These are phyloP conservation scores for Micromys minutus DNA, from an alignment of 2,113 vertebrate species.

Conservation along the genomic window DNA sequence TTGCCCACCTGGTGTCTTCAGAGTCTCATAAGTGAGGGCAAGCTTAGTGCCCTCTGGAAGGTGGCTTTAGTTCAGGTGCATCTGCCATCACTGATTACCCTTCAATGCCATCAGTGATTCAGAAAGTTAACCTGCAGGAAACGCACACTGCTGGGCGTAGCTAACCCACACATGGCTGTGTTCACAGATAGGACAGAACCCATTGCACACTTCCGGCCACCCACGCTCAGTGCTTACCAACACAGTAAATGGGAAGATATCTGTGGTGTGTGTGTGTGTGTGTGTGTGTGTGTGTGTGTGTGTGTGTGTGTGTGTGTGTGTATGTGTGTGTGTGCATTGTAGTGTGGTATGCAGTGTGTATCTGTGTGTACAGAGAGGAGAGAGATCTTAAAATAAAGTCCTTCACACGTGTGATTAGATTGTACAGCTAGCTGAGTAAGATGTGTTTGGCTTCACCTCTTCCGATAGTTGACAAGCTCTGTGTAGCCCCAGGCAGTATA, in stretches of 20 bases:
- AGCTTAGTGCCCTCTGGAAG: not conserved
- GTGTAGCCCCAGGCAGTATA: fast-evolving
- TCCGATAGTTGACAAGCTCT: not conserved
- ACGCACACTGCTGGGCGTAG: not conserved
- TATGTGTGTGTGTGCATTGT: not conserved
- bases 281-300: not conserved
- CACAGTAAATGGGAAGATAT: not conserved
- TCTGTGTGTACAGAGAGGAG: not conserved
- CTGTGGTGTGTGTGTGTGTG: not conserved
- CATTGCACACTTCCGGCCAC: not conserved
- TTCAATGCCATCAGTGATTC: not conserved
- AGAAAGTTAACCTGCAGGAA: not conserved
- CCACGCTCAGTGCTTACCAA: not conserved
- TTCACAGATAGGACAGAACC: not conserved
- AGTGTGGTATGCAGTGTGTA: not conserved
- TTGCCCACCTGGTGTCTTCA: not conserved
- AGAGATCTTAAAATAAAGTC: not conserved
- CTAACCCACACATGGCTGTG: not conserved
- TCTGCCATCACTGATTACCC: not conserved
- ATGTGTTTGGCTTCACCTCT: not conserved
- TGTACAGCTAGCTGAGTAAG: not conserved
- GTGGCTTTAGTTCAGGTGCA: not conserved
- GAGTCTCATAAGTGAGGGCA: not conserved
- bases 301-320: not conserved
- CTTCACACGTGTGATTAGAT: not conserved